phyloP scores from a whole-genome alignment of 2,888 invertebrate genomes.

The Adelognathus sp. region DNA sequence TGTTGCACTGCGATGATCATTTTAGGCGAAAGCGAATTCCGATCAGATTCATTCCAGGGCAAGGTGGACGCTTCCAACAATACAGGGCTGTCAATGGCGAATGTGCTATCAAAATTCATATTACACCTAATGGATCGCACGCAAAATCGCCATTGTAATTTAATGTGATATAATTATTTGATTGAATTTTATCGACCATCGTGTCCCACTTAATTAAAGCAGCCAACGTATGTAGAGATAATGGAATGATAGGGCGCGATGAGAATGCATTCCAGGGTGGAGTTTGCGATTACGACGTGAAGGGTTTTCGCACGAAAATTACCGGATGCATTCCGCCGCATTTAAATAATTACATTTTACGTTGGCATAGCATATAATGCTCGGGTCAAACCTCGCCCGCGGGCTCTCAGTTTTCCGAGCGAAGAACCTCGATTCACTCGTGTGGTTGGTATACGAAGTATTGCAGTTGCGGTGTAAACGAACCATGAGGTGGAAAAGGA shows the following conservation, averaged over 20 bases:
- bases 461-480: too few species aligned
- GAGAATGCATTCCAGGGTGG: background rate
- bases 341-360: slow-evolving; percentile 42
- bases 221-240: background rate
- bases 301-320: slow-evolving; percentile 45
- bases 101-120: too few species aligned
- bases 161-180: too few species aligned
- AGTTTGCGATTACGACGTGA: slow-evolving; percentile 2
- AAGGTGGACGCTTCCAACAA: background rate
- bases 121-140: too few species aligned
- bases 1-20: too few species aligned
- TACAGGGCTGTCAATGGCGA: too few species aligned
- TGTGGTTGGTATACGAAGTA: background rate
- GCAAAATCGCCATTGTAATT: too few species aligned
- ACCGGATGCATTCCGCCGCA: slow-evolving; percentile 28
- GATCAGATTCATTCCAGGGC: background rate
- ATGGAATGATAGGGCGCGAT: background rate
- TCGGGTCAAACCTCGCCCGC: slow-evolving; percentile 50
- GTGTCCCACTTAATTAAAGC: background rate
- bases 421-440: slow-evolving; percentile 22
- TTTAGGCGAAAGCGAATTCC: too few species aligned
- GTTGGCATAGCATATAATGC: background rate
- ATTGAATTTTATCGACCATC: too few species aligned
- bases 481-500: slow-evolving; percentile 48
- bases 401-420: slow-evolving; percentile 39